phyloP scores from a whole-genome alignment of 2,113 vertebrate species.

The Boulengeromyrus knoepffleri region DNA sequence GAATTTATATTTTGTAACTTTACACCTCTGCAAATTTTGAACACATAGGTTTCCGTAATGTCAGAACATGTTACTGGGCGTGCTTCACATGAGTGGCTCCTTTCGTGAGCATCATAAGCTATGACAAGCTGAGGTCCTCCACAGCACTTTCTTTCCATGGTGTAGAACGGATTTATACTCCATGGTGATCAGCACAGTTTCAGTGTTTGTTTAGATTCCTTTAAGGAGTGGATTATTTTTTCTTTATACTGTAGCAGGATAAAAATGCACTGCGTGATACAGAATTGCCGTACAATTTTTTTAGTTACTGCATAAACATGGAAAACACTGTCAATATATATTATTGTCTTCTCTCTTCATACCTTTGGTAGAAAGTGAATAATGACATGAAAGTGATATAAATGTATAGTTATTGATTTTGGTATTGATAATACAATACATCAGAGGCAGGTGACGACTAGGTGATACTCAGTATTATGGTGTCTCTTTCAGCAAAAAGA shows the following conservation, averaged over 20 bases:
- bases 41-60: background rate
- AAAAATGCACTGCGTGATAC: background rate
- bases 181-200: background rate
- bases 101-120: background rate
- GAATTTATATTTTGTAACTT: background rate
- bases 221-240: background rate
- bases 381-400: background rate
- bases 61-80: background rate
- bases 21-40: background rate
- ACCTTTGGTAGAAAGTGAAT: background rate
- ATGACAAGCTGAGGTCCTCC: background rate
- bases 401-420: background rate
- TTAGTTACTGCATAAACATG: background rate
- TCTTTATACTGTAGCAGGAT: background rate
- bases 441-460: background rate
- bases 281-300: background rate
- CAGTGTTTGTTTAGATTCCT: background rate
- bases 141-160: background rate
- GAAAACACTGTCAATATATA: background rate
- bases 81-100: background rate
- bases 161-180: background rate
- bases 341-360: background rate
- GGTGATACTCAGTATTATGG: background rate
- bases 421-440: background rate
- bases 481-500: conserved; percentile 47